Conservation (phyloP, 2,113 vertebrate species). For the Mystacornis crossleyi region DNA sequence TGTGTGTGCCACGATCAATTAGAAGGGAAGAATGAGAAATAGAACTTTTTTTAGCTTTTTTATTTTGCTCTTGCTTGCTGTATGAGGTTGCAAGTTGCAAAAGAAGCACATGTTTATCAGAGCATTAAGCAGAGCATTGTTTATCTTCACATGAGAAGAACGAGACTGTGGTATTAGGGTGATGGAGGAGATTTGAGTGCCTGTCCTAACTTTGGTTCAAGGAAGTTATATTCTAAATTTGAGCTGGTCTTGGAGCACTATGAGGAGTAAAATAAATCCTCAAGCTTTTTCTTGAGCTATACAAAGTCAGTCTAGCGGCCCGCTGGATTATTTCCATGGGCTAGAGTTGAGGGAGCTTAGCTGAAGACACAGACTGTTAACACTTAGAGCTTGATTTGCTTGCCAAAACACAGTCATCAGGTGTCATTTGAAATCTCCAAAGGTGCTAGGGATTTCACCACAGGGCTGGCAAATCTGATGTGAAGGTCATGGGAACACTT, state of each 20-base stretch:
- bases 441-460: background rate
- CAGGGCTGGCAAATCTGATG: background rate
- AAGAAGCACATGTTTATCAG: background rate
- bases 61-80: background rate
- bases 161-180: rapidly evolving
- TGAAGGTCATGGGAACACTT: background rate
- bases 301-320: background rate
- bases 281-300: background rate
- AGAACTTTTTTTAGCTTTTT: background rate
- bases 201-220: background rate
- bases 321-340: background rate
- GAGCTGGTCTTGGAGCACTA: background rate
- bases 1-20: background rate
- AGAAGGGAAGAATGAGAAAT: background rate
- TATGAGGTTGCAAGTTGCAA: background rate
- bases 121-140: background rate
- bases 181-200: background rate
- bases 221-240: background rate
- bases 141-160: background rate
- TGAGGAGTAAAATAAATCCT: background rate
- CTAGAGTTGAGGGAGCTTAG: background rate
- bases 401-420: background rate
- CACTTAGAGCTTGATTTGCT: background rate
- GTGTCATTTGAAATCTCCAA: background rate
- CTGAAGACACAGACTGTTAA: background rate